Conservation (phyloP, 1,140 invertebrate genomes). For the Phymorhynchus buccinoides region DNA sequence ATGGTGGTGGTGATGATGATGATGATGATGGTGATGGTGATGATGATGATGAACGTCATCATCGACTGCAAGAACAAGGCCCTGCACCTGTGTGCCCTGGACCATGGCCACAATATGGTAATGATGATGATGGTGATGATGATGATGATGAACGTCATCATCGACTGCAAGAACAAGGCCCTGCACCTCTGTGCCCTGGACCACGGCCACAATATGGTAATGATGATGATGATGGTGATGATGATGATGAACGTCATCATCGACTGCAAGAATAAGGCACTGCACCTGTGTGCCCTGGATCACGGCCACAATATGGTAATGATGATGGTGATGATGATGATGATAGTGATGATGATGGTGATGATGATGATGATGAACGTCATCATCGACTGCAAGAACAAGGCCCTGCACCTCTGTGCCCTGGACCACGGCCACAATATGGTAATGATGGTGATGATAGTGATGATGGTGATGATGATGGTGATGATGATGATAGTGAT, state of each 20-base stretch:
- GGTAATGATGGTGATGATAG: too few relatives aligned
- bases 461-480: too few relatives aligned
- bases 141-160: slow-evolving; percentile 89
- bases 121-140: slow-evolving; percentile 90
- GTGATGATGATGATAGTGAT: slow-evolving; percentile 92
- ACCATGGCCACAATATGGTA: slow-evolving; percentile 81
- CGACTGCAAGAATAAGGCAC: slow-evolving; percentile 80
- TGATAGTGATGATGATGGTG: slow-evolving; percentile 94
- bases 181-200: slow-evolving; percentile 97
- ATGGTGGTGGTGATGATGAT: slow-evolving; percentile 78
- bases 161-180: slow-evolving; percentile 80
- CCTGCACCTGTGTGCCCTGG: slow-evolving; percentile 95
- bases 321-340: slow-evolving; percentile 80
- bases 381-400: slow-evolving; percentile 80
- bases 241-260: slow-evolving; percentile 99
- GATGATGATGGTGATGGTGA: slow-evolving; percentile 90
- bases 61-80: slow-evolving; percentile 81
- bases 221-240: too few relatives aligned
- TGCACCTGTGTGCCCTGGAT: slow-evolving; percentile 96
- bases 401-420: slow-evolving; percentile 94
- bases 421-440: slow-evolving; percentile 93
- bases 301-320: slow-evolving; percentile 78
- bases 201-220: slow-evolving; percentile 92
- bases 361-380: too few relatives aligned
- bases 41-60: too few relatives aligned